Evolutionary conservation across 2,797 vertebrate genomes (phyloP), one percentile per base, ranked within the genome.

Genomic region (Cichlasoma orientale): DNA sequence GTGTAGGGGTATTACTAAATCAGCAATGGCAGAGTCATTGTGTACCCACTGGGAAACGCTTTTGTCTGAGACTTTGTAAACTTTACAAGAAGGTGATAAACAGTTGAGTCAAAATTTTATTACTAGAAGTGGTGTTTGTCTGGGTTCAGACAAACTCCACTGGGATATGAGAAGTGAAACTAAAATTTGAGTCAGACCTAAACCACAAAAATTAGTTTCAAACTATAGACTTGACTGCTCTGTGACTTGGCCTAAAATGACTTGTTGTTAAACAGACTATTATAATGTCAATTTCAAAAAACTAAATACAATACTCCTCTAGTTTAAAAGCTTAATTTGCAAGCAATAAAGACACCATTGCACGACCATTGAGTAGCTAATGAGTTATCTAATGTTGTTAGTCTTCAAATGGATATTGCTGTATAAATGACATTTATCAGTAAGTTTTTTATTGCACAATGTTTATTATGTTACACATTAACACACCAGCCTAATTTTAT

Each of bases 1-100:
- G 75, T 77, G 82, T 90, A 79, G 78, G 82, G 75, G 73, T 77
- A 75, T 82, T 72, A 78, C 80, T 75, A 72, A 79, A 82, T 74
- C 86, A 77, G 70, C 79, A 52, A n/a, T 54, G 74, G 56, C 56
- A 82, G 74, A 63, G 44, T 21, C 50, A 33, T 68, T 19, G 44
- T 12, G 59, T 52, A 63, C 25, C 71, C 55, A 18, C 70, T 58
- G 69, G 44, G 44, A 12, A 1, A 61, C 4, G 58, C 59, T 76
- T 79, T 74, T 33, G 23, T 23, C 16, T 29, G 16, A 78, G 53
- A 70, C 38, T 58, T 44, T 81, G 27, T 84, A 85, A 86, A 86
- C 77, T 76, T 74, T 41, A 73, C 52, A 4, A 59, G 33, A 58
- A 14, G 18, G n/a, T 29, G 36, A 82, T 7, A 72, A 79, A 74